Evolutionary conservation across 2,797 vertebrate genomes (phyloP).

Genomic region (Sciurus carolinensis): DNA sequence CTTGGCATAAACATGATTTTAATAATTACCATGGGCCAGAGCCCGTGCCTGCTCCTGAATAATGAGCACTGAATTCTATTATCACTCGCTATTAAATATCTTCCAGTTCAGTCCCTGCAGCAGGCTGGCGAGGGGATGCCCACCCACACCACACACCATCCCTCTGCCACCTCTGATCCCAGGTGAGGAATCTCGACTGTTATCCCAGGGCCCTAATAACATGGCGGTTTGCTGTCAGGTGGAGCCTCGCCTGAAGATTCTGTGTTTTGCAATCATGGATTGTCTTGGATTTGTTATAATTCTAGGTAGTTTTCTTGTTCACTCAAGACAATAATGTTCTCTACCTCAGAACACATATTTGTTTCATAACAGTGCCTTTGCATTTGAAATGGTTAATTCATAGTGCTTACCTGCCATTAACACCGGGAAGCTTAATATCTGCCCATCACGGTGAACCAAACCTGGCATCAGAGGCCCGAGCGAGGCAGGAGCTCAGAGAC

Average conservation of each 20-base stretch:
- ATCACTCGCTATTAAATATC: slow-evolving; percentile 64
- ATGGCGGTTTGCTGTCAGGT: accelerated
- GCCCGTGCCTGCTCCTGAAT: slow-evolving; percentile 68
- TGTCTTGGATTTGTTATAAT: not conserved
- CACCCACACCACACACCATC: accelerated
- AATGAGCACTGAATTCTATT: slow-evolving; percentile 81
- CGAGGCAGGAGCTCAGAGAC: not conserved
- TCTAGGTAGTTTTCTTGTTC: slow-evolving; percentile 51
- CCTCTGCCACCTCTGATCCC: accelerated
- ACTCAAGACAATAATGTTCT: not conserved
- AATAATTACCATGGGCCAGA: slow-evolving; percentile 80
- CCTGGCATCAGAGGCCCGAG: accelerated
- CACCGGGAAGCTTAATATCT: accelerated
- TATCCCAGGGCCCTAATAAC: not conserved
- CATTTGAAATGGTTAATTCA: accelerated
- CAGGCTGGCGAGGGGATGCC: not conserved
- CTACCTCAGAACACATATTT: not conserved
- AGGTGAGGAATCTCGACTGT: not conserved
- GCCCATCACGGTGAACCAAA: accelerated
- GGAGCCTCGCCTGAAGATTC: not conserved
- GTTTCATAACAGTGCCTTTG: not conserved
- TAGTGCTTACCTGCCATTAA: accelerated
- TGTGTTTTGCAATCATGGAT: not conserved
- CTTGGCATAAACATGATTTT: slow-evolving; percentile 76
- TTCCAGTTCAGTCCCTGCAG: not conserved